phyloP scores from a whole-genome alignment of 1,140 invertebrate species.

The Brachionus sp. region DNA sequence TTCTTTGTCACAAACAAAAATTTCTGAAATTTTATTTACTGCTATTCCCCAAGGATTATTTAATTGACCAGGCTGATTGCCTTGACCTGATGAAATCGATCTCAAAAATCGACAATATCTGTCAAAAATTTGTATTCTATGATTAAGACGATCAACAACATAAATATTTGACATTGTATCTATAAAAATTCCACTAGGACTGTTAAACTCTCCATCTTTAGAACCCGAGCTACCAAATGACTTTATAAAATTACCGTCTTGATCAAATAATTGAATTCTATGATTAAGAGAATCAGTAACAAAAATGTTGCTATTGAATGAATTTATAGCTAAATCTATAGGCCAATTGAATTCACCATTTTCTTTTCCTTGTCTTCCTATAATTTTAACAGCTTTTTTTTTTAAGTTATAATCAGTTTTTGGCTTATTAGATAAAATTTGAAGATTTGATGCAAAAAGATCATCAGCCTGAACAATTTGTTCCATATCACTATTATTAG shows the following conservation, averaged over 20 bases:
- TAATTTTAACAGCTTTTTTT: not conserved
- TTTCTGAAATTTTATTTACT: slow-evolving; percentile 61
- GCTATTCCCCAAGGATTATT: slow-evolving; percentile 97
- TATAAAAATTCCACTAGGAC: slow-evolving; percentile 94
- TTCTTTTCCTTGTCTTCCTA: slow-evolving; percentile 8
- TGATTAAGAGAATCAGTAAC: slow-evolving; percentile 51
- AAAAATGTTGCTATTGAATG: slow-evolving; percentile 52
- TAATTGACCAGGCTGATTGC: slow-evolving; percentile 65
- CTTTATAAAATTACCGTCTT: slow-evolving; percentile 54
- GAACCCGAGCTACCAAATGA: slow-evolving; percentile 52
- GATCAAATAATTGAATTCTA: slow-evolving; percentile 55
- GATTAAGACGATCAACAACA: slow-evolving; percentile 72
- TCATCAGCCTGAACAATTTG: not conserved
- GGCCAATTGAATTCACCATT: slow-evolving; percentile 15
- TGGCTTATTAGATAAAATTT: not conserved
- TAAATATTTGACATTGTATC: slow-evolving; percentile 95
- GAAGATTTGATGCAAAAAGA: not conserved
- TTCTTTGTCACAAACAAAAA: slow-evolving; percentile 94
- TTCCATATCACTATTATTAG: not conserved
- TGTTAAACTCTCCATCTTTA: slow-evolving; percentile 71
- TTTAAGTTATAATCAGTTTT: not conserved
- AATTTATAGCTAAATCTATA: slow-evolving; percentile 41
- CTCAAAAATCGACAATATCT: slow-evolving; percentile 49
- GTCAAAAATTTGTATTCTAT: slow-evolving; percentile 48
- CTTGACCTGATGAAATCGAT: slow-evolving; percentile 44